A percentile compares a stretch with the other conserved stretches of the same genome.
Evolutionary conservation across 2,113 vertebrate species (phyloP).

Genomic region (Toxostoma redivivum): DNA sequence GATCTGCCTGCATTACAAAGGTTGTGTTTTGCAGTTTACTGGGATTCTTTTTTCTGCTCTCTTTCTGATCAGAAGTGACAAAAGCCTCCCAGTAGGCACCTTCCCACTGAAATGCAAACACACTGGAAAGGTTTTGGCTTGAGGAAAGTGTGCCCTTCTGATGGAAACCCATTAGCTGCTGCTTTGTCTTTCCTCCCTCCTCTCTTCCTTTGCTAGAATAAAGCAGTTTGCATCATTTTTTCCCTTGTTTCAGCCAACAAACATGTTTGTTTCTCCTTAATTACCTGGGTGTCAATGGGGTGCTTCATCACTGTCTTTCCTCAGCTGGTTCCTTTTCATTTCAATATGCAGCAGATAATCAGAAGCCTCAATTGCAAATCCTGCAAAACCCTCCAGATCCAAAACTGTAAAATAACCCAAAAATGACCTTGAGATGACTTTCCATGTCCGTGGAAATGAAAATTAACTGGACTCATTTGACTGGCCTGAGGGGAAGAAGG

Average conservation of each 20-base stretch:
- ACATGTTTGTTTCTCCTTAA: conserved; percentile 62
- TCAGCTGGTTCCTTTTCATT: conserved; percentile 17
- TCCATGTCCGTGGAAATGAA: neutral
- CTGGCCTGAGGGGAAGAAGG: conserved; percentile 44
- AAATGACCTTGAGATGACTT: conserved; percentile 61
- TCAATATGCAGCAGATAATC: conserved; percentile 29
- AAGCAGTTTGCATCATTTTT: conserved; percentile 28
- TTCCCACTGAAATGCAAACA: neutral
- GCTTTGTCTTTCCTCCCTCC: neutral
- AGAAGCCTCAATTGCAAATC: conserved; percentile 15
- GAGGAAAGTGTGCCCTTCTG: neutral
- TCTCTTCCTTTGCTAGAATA: neutral
- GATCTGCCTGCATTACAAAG: neutral
- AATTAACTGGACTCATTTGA: conserved; percentile 53
- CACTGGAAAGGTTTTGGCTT: neutral
- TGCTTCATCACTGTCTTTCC: conserved; percentile 62
- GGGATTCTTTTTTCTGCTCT: neutral
- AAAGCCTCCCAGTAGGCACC: neutral
- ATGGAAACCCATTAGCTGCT: neutral
- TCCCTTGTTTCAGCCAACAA: conserved; percentile 15
- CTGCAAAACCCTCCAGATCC: neutral
- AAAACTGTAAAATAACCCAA: conserved; percentile 12
- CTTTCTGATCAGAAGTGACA: neutral
- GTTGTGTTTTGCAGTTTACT: neutral
- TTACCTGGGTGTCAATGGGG: conserved; percentile 61